A percentile compares a stretch with the other conserved stretches of the same genome.
phyloP scores from a whole-genome alignment of 2,888 invertebrate genomes.

The Arge pagana region DNA sequence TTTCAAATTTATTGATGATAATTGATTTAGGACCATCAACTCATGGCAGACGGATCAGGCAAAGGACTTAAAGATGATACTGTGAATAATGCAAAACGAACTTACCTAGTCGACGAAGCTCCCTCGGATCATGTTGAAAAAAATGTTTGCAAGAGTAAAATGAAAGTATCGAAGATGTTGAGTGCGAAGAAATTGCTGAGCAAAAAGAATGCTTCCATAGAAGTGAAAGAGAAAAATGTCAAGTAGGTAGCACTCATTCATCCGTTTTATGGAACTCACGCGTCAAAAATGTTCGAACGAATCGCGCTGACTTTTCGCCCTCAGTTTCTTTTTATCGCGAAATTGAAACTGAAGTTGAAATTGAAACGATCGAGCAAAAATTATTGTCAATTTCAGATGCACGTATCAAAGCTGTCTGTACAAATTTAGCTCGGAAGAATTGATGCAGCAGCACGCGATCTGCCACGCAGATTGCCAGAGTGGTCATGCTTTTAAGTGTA shows the following conservation, averaged over 20 bases:
- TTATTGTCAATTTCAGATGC: conserved; percentile 61
- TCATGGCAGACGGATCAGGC: conserved; percentile 40
- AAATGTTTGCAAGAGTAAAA: conserved; percentile 23
- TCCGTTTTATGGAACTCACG: not conserved
- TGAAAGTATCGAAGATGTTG: conserved; percentile 35
- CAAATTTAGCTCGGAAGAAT: conserved; percentile 57
- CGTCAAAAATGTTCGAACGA: no score
- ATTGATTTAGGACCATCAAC: conserved; percentile 39
- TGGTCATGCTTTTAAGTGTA: conserved; percentile 61
- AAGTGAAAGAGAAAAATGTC: conserved; percentile 41
- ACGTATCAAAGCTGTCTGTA: conserved; percentile 61
- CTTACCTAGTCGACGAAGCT: conserved; percentile 25
- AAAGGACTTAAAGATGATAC: conserved; percentile 33
- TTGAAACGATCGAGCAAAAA: no score
- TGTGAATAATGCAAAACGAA: conserved; percentile 28
- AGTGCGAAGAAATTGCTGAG: conserved; percentile 38
- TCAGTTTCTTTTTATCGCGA: not conserved
- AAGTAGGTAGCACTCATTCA: conserved; percentile 32
- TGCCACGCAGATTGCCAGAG: conserved; percentile 58
- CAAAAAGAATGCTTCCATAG: conserved; percentile 36
- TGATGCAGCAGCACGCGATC: conserved; percentile 59
- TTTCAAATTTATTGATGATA: conserved; percentile 15
- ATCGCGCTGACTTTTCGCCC: no score
- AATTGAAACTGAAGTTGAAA: conserved; percentile 51
- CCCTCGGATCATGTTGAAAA: conserved; percentile 25